Conservation (phyloP, 2,888 invertebrate species). For the Tholera decimalis region DNA sequence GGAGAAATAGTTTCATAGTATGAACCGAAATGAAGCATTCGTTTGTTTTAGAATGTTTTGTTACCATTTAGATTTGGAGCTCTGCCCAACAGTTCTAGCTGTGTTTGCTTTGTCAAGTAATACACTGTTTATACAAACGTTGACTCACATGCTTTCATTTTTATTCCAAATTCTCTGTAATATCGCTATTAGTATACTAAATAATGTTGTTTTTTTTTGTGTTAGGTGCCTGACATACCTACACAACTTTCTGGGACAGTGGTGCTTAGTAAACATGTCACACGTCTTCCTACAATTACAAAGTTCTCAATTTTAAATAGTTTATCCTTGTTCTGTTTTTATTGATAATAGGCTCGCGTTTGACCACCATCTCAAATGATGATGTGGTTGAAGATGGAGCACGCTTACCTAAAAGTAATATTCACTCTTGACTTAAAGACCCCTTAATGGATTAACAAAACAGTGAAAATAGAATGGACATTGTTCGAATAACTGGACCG, state of each 20-base stretch:
- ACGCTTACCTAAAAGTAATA: no score
- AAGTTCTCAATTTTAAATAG: no score
- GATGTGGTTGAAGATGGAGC: no score
- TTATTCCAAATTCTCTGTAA: background rate
- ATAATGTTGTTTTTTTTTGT: background rate
- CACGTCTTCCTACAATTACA: no score
- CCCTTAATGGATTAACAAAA: no score
- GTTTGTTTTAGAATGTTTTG: constrained; percentile 5
- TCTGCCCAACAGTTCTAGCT: background rate
- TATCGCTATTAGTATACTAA: background rate
- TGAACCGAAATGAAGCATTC: background rate
- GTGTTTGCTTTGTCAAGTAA: constrained; percentile 1
- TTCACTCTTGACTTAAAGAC: no score
- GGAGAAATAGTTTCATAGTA: background rate
- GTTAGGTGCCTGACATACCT: background rate
- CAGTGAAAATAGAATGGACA: no score
- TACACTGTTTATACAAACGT: background rate
- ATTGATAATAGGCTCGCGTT: no score
- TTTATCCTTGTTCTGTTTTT: no score
- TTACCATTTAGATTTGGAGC: background rate
- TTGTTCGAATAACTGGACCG: no score
- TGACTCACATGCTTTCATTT: background rate
- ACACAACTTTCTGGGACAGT: background rate
- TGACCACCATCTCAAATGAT: no score
- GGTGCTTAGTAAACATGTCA: background rate